Conservation (phyloP, 2,888 invertebrate species). For the Dryococelus australis region DNA sequence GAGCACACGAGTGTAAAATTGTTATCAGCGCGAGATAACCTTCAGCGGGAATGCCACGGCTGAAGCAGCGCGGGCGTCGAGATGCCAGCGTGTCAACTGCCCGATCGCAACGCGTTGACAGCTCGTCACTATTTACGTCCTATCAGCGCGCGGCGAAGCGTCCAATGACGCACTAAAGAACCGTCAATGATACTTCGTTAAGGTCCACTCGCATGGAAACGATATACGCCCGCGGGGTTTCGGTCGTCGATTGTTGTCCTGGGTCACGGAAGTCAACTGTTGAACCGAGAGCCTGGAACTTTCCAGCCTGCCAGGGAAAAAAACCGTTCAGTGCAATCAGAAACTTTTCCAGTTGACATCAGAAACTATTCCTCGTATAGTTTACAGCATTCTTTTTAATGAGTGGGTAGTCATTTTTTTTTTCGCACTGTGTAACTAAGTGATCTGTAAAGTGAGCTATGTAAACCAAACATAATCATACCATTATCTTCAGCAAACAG, state of each 20-base stretch:
- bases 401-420: no score
- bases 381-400: no score
- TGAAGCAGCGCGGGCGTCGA: not conserved
- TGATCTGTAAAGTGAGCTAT: no score
- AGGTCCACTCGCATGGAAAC: not conserved
- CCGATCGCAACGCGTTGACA: not conserved
- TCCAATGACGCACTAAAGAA: not conserved
- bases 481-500: no score
- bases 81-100: not conserved
- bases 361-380: no score
- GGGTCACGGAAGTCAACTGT: not conserved
- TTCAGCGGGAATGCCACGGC: not conserved
- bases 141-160: not conserved
- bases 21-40: not conserved
- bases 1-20: no score
- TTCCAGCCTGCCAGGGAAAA: no score
- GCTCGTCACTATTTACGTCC: not conserved
- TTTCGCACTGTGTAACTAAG: no score
- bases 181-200: constrained; percentile 4
- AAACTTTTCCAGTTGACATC: no score
- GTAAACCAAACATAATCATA: no score
- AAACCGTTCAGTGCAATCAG: no score
- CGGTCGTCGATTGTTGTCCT: not conserved
- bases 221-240: not conserved
- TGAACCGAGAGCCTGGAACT: not conserved